Evolutionary conservation across 2,797 vertebrate species (phyloP).

Genomic region (Acipenser transmontanus): DNA sequence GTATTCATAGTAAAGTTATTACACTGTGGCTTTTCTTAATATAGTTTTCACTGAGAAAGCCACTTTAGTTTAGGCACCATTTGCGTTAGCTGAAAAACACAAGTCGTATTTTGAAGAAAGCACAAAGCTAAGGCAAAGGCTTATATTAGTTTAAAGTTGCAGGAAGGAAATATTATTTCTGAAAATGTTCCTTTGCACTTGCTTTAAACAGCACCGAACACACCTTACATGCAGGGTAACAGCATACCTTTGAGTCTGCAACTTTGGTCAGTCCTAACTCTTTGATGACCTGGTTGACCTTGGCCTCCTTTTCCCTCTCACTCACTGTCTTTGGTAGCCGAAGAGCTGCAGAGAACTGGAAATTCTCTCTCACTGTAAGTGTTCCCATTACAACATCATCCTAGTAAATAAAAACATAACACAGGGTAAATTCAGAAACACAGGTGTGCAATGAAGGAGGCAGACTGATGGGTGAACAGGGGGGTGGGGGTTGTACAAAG

Average conservation of each 20-base stretch:
- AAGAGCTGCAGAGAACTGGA: constrained; percentile 88
- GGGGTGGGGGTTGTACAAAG: background rate
- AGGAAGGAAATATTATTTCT: no score
- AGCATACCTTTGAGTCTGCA: constrained; percentile 79
- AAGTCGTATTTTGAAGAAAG: no score
- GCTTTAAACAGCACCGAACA: no score
- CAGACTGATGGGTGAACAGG: background rate
- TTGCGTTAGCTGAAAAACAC: no score
- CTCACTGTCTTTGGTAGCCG: constrained; percentile 70
- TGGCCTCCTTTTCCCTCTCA: constrained; percentile 69
- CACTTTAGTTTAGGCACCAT: no score
- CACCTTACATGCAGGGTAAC: no score
- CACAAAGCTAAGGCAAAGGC: no score
- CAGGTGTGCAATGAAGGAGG: background rate
- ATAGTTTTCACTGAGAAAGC: no score
- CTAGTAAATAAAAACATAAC: constrained; percentile 43
- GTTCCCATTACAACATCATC: constrained; percentile 94
- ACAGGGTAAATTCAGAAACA: constrained; percentile 13
- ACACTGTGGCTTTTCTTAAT: no score
- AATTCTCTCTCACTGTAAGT: constrained; percentile 85
- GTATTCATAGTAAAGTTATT: no score
- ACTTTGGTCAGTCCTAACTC: constrained; percentile 86
- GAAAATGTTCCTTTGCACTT: no score
- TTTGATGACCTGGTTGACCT: constrained; percentile 70
- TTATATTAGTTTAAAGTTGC: background rate